Evolutionary conservation across 2,888 invertebrate genomes (phyloP).

Genomic region (Oegoconia quadripuncta): DNA sequence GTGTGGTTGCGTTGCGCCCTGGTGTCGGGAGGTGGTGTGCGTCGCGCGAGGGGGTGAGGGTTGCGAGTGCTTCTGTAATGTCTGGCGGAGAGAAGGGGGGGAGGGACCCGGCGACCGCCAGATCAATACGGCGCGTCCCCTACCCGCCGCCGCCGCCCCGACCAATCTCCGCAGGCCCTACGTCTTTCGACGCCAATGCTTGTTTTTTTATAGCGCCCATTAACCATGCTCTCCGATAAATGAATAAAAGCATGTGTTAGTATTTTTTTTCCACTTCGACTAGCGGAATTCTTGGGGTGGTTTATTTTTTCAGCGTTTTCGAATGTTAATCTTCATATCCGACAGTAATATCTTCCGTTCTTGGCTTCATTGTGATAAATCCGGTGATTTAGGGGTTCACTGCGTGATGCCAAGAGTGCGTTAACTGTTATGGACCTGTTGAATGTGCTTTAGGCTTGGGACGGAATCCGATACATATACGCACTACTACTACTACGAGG

Average conservation of each 20-base stretch:
- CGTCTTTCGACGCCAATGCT: conserved; percentile 76
- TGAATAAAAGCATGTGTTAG: conserved; percentile 70
- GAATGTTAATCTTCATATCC: conserved; percentile 31
- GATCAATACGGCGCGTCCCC: conserved; percentile 66
- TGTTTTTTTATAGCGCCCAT: conserved; percentile 73
- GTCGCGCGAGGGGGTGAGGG: conserved; percentile 49
- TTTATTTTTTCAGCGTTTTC: conserved; percentile 22
- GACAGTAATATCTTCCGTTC: conserved; percentile 28
- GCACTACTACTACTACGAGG: background rate
- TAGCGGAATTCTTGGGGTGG: conserved; percentile 30
- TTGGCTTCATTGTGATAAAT: conserved; percentile 26
- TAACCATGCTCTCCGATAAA: conserved; percentile 71
- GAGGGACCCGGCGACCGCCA: conserved; percentile 30
- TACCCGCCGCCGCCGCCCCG: conserved; percentile 49
- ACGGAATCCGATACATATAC: conserved; percentile 8
- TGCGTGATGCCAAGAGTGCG: conserved; percentile 19
- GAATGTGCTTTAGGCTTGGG: conserved; percentile 19
- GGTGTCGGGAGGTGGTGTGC: conserved; percentile 46
- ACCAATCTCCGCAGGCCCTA: conserved; percentile 73
- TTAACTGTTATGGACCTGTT: conserved; percentile 27
- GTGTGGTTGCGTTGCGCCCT: conserved; percentile 68
- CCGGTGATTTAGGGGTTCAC: conserved; percentile 22
- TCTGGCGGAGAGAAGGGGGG: conserved; percentile 47
- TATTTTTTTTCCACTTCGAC: conserved; percentile 30
- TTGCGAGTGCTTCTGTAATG: conserved; percentile 62